Evolutionary conservation across 2,113 vertebrate genomes (phyloP).

Genomic region (Onychostoma macrolepis): DNA sequence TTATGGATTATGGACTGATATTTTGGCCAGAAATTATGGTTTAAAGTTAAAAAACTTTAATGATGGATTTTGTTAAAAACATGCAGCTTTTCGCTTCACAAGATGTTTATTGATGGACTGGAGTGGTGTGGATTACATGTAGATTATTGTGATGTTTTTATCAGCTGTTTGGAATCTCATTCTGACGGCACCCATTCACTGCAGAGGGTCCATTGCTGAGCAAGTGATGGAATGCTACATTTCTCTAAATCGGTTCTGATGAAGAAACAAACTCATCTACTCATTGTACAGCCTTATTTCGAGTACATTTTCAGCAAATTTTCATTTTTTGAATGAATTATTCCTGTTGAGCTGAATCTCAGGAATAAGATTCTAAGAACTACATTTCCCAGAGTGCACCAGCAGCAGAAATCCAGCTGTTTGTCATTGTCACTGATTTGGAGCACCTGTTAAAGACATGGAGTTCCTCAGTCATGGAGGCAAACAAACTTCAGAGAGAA

Average conservation of each 20-base stretch:
- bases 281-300: background rate
- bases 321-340: background rate
- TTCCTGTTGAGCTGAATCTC: too few species aligned
- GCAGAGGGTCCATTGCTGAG: background rate
- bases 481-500: too few species aligned
- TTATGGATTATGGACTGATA: background rate
- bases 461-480: too few species aligned
- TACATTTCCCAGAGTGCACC: too few species aligned
- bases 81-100: background rate
- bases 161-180: background rate
- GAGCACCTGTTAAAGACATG: too few species aligned
- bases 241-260: background rate
- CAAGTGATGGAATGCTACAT: background rate
- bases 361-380: too few species aligned
- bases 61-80: background rate
- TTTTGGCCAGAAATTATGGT: background rate
- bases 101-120: background rate
- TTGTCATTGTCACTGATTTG: too few species aligned
- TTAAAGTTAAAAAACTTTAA: background rate
- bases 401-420: too few species aligned
- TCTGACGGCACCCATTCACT: background rate
- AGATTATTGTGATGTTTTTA: background rate
- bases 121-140: background rate
- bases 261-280: background rate
- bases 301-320: background rate